These are phyloP conservation scores for Perca flavescens DNA, from an alignment of 2,113 vertebrate species.

Conservation along the genomic window DNA sequence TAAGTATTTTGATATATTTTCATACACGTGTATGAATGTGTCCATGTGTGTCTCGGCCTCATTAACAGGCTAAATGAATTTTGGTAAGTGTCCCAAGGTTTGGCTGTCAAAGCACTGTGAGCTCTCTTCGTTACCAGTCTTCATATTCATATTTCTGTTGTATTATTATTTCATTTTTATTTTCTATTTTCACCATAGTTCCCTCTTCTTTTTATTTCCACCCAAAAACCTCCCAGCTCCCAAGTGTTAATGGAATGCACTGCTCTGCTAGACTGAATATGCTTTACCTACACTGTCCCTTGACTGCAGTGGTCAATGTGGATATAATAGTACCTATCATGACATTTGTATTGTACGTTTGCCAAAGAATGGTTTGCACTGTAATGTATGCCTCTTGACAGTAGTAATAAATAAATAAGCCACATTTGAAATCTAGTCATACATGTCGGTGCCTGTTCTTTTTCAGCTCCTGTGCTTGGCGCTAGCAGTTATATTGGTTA, in stretches of 20 bases:
- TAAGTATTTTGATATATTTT: constrained; percentile 19
- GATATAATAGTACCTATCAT: constrained; percentile 70
- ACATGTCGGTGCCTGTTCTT: constrained; percentile 46
- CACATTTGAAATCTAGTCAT: constrained; percentile 71
- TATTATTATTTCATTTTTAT: constrained; percentile 32
- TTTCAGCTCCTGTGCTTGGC: background rate
- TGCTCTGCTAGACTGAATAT: constrained; percentile 78
- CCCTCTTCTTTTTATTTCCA: constrained; percentile 22
- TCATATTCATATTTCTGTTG: constrained; percentile 32
- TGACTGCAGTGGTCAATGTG: constrained; percentile 64
- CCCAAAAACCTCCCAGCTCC: constrained; percentile 34
- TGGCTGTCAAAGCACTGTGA: constrained; percentile 60
- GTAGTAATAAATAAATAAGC: constrained; percentile 81
- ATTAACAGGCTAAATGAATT: constrained; percentile 41
- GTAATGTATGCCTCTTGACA: constrained; percentile 85
- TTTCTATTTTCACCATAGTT: constrained; percentile 14
- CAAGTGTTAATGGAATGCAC: constrained; percentile 76
- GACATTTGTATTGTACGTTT: constrained; percentile 85
- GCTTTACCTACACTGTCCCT: constrained; percentile 73
- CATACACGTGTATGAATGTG: constrained; percentile 33
- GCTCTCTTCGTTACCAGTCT: constrained; percentile 47
- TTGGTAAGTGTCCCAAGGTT: constrained; percentile 26
- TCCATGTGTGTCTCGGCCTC: constrained; percentile 13
- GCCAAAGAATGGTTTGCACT: constrained; percentile 90
- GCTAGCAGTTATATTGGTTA: no score